These are phyloP conservation scores for Tortrix viridana DNA, from an alignment of 2,888 invertebrate species.

Conservation along the genomic window DNA sequence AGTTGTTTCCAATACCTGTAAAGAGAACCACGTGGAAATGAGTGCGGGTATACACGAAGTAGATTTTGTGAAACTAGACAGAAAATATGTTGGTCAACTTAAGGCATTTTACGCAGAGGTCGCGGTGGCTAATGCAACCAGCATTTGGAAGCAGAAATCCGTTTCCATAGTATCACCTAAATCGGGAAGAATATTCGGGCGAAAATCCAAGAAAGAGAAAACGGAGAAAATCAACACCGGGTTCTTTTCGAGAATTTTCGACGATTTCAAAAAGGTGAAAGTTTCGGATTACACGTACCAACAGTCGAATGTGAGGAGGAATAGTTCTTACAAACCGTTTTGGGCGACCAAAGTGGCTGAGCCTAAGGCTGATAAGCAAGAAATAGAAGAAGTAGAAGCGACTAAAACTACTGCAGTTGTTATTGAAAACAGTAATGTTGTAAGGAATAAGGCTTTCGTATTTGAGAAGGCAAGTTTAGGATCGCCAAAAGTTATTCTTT, in stretches of 20 bases:
- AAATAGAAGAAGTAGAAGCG: constrained; percentile 39
- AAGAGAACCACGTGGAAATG: constrained; percentile 50
- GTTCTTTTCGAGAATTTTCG: constrained; percentile 63
- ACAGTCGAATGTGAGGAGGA: constrained; percentile 59
- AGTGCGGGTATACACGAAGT: constrained; percentile 61
- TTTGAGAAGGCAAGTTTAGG: constrained; percentile 49
- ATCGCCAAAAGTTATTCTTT: constrained; percentile 53
- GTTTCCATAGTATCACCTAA: constrained; percentile 71
- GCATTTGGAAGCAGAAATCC: constrained; percentile 66
- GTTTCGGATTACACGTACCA: constrained; percentile 69
- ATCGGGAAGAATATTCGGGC: constrained; percentile 60
- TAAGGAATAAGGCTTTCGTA: constrained; percentile 50
- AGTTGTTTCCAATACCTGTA: constrained; percentile 36
- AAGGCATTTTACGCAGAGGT: constrained; percentile 57
- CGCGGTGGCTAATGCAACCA: constrained; percentile 50
- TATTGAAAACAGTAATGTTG: constrained; percentile 48
- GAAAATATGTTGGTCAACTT: constrained; percentile 61
- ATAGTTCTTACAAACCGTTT: constrained; percentile 63
- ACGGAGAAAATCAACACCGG: constrained; percentile 44
- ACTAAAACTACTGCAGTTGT: constrained; percentile 42
- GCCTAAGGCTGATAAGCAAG: constrained; percentile 40
- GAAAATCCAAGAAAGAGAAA: constrained; percentile 41
- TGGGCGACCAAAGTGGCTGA: constrained; percentile 67
- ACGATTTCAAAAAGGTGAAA: constrained; percentile 65
- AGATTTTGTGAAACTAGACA: constrained; percentile 56